Conservation (phyloP, 2,888 invertebrate genomes). For the Pristionchus entomophagus region DNA sequence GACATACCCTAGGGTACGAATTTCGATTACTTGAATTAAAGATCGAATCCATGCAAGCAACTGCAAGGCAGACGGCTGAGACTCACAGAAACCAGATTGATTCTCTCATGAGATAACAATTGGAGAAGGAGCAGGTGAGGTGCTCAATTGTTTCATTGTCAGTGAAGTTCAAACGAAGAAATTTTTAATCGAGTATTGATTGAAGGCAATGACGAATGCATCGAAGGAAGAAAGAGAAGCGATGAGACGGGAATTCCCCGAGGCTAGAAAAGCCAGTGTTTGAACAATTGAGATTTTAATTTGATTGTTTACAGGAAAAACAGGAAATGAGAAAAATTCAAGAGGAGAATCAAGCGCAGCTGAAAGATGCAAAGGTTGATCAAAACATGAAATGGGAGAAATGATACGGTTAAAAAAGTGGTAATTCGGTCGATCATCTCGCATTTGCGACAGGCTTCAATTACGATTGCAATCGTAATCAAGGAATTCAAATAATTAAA, state of each 20-base stretch:
- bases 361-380: neutral
- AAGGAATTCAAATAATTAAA: no score
- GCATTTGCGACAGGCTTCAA: no score
- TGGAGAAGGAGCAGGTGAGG: neutral
- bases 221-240: neutral
- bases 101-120: neutral
- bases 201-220: neutral
- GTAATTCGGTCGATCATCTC: no score
- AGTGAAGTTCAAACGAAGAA: no score
- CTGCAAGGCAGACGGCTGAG: neutral
- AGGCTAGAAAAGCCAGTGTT: neutral
- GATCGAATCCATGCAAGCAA: neutral
- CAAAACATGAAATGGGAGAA: neutral
- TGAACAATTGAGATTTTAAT: no score
- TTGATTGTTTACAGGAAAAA: constrained; percentile 26
- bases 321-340: neutral
- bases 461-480: no score
- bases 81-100: neutral
- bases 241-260: neutral
- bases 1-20: no score
- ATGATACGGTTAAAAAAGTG: no score
- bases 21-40: neutral
- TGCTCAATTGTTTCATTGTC: no score
- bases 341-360: neutral
- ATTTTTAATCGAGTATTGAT: no score